Conservation (phyloP, 2,113 vertebrate genomes). For the Bufo bufo region DNA sequence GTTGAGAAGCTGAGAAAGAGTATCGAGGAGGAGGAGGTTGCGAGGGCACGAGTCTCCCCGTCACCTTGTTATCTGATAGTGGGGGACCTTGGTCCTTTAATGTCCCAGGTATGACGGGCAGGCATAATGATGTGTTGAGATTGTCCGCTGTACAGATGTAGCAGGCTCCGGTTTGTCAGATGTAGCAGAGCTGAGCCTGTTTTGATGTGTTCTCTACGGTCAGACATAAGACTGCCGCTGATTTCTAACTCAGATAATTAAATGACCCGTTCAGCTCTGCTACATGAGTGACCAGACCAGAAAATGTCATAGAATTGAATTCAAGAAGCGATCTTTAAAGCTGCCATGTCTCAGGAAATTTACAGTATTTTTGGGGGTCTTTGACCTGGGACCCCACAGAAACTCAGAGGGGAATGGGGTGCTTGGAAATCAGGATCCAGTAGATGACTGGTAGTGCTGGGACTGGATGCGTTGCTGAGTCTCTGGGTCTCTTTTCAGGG, state of each 20-base stretch:
- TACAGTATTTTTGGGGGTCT: too few relatives aligned
- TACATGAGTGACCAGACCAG: neutral
- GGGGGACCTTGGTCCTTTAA: neutral
- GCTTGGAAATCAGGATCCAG: neutral
- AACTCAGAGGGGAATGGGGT: too few relatives aligned
- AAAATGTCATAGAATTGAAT: neutral
- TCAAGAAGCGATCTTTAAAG: neutral
- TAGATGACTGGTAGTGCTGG: neutral
- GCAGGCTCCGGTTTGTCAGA: neutral
- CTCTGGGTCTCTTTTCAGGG: too few relatives aligned
- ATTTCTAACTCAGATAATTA: neutral
- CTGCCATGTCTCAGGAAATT: neutral
- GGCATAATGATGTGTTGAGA: neutral
- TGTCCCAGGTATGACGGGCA: neutral
- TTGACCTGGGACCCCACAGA: neutral
- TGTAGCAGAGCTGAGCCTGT: neutral
- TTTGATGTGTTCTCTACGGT: too few relatives aligned
- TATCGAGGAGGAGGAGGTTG: neutral
- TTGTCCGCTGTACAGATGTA: neutral
- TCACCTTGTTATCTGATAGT: conserved; percentile 17
- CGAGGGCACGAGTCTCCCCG: neutral
- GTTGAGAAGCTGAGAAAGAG: neutral
- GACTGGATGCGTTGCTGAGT: too few relatives aligned
- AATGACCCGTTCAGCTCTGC: neutral
- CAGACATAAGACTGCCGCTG: neutral